phyloP scores from a whole-genome alignment of 2,888 invertebrate species.

The Caenorhabditis sp. region DNA sequence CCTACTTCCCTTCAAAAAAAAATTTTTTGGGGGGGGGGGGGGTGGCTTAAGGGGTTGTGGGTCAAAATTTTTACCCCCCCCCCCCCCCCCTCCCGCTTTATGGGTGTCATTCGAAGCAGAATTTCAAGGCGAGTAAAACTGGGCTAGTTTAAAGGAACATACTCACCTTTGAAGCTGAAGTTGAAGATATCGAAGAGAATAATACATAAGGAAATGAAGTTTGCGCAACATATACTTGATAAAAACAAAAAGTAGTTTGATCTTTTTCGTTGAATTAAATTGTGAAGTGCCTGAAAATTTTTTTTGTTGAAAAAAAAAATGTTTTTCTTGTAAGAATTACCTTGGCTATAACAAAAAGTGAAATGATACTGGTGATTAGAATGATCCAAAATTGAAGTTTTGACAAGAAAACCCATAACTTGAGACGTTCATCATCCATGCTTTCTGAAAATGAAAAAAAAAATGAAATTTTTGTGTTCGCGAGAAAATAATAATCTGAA shows the following conservation, averaged over 20 bases:
- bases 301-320: no score
- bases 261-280: slow-evolving; percentile 32
- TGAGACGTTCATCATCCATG: slow-evolving; percentile 15
- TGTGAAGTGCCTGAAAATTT: slow-evolving; percentile 24
- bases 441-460: no score
- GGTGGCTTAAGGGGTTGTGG: no score
- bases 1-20: no score
- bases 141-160: not conserved
- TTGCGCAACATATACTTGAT: slow-evolving; percentile 50
- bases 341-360: slow-evolving; percentile 34
- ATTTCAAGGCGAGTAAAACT: no score
- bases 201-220: slow-evolving; percentile 53
- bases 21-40: no score
- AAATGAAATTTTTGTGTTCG: no score
- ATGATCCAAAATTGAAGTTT: slow-evolving; percentile 50
- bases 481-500: slow-evolving; percentile 6
- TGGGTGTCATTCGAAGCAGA: no score
- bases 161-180: slow-evolving; percentile 48
- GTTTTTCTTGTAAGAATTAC: not conserved
- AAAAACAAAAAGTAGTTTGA: slow-evolving; percentile 64
- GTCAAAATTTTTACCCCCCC: no score
- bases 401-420: slow-evolving; percentile 48
- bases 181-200: slow-evolving; percentile 58
- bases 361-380: slow-evolving; percentile 33
- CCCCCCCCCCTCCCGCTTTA: no score